Conservation (phyloP, 1,140 invertebrate genomes). For the Macrotrachela quadricornifera region DNA sequence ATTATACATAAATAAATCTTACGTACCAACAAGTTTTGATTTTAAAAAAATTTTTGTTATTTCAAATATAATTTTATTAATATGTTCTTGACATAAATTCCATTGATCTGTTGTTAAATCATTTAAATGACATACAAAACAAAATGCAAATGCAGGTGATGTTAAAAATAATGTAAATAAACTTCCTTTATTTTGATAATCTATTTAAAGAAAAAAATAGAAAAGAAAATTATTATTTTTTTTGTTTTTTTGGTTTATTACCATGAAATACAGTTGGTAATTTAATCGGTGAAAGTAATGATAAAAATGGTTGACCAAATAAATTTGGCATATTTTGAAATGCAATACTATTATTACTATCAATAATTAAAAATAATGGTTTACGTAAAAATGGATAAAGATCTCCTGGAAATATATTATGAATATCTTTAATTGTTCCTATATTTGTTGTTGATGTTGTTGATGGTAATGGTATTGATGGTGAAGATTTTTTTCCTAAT, state of each 20-base stretch:
- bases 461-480: too few relatives aligned
- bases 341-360: constrained; percentile 79
- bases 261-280: constrained; percentile 36
- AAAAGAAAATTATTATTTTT: not conserved
- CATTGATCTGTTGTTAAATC: constrained; percentile 62
- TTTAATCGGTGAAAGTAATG: constrained; percentile 77
- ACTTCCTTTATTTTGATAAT: constrained; percentile 69
- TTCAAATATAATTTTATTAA: constrained; percentile 3
- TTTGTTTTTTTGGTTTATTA: not conserved
- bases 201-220: constrained; percentile 32
- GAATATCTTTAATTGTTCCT: too few relatives aligned
- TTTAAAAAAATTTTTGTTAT: constrained; percentile 3
- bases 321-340: constrained; percentile 70
- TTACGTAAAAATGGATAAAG: constrained; percentile 70
- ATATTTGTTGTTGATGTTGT: too few relatives aligned
- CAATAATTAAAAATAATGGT: constrained; percentile 74
- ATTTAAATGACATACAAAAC: constrained; percentile 62
- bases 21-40: constrained; percentile 1
- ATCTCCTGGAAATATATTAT: constrained; percentile 65
- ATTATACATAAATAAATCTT: too few relatives aligned
- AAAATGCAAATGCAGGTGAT: constrained; percentile 72
- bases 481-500: too few relatives aligned
- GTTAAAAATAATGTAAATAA: constrained; percentile 84
- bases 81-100: constrained; percentile 59
- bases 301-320: constrained; percentile 79